A percentile compares a stretch with the other conserved stretches of the same genome.
Evolutionary conservation across 1,140 invertebrate species (phyloP).

Genomic region (Magallana gigas): DNA sequence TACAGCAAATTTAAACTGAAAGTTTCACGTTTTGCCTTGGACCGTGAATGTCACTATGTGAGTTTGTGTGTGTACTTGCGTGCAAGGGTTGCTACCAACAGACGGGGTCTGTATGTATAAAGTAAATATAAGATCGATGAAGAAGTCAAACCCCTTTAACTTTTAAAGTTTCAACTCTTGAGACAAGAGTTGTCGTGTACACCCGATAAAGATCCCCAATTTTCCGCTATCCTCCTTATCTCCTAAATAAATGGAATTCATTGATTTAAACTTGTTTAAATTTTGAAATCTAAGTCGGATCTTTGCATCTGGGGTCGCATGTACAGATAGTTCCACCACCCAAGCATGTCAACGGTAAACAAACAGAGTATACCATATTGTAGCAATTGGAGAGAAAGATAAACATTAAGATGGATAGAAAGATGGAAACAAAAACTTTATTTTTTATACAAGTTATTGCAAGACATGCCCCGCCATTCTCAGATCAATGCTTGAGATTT

Average conservation of each 20-base stretch:
- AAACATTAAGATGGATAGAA: not conserved
- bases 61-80: not conserved
- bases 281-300: slow-evolving; percentile 9
- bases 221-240: slow-evolving; percentile 18
- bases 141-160: slow-evolving; percentile 24
- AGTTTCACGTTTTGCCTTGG: not conserved
- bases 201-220: slow-evolving; percentile 12
- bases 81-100: slow-evolving; percentile 18
- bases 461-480: too few relatives aligned
- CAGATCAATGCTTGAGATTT: too few relatives aligned
- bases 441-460: too few relatives aligned
- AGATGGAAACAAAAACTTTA: not conserved
- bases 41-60: not conserved
- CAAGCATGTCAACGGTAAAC: not conserved
- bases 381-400: not conserved
- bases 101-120: not conserved
- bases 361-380: not conserved
- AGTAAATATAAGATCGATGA: not conserved
- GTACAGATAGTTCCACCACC: not conserved
- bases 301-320: not conserved
- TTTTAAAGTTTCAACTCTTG: slow-evolving; percentile 28
- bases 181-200: not conserved
- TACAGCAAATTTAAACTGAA: not conserved
- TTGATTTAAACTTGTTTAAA: not conserved
- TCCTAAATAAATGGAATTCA: slow-evolving; percentile 1